A percentile compares a stretch with the other conserved stretches of the same genome.
phyloP scores from a whole-genome alignment of 2,113 vertebrate species.

The Callopanchax toddi region DNA sequence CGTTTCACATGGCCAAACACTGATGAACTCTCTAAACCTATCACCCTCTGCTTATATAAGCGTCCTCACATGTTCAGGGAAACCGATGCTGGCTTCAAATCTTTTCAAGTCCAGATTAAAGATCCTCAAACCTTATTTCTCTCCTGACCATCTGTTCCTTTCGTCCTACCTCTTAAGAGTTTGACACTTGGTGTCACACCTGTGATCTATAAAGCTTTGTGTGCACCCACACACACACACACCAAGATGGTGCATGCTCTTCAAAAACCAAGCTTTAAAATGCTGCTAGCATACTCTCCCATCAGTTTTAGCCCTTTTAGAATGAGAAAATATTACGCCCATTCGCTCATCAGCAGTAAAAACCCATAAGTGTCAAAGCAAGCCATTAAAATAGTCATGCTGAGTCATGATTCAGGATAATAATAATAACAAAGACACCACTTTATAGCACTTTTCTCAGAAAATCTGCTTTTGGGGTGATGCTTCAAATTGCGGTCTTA shows the following conservation, averaged over 20 bases:
- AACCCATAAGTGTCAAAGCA: conserved; percentile 16
- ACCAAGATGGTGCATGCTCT: neutral
- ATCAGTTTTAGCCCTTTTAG: neutral
- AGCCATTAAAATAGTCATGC: conserved; percentile 5
- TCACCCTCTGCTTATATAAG: conserved; percentile 37
- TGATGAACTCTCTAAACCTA: neutral
- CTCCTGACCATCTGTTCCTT: conserved; percentile 31
- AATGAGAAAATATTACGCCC: neutral
- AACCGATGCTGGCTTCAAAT: neutral
- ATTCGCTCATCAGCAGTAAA: conserved; percentile 5
- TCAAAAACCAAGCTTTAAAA: neutral
- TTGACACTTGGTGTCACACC: conserved; percentile 5
- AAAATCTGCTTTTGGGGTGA: conserved; percentile 7
- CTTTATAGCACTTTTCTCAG: conserved; percentile 7
- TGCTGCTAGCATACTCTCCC: neutral
- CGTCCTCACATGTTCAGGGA: neutral
- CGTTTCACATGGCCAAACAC: no score
- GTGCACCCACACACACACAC: conserved; percentile 2
- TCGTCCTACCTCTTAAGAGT: conserved; percentile 22
- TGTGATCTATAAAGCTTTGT: conserved; percentile 22
- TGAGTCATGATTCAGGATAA: conserved; percentile 13
- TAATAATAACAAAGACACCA: neutral
- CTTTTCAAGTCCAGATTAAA: conserved; percentile 32
- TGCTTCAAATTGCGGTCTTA: conserved; percentile 16
- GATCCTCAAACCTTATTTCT: conserved; percentile 18